Percentiles rank a stretch among this genome's conserved stretches.
These are phyloP conservation scores for Hoplodrina blanda DNA, from an alignment of 2,888 invertebrate genomes.

Conservation along the genomic window DNA sequence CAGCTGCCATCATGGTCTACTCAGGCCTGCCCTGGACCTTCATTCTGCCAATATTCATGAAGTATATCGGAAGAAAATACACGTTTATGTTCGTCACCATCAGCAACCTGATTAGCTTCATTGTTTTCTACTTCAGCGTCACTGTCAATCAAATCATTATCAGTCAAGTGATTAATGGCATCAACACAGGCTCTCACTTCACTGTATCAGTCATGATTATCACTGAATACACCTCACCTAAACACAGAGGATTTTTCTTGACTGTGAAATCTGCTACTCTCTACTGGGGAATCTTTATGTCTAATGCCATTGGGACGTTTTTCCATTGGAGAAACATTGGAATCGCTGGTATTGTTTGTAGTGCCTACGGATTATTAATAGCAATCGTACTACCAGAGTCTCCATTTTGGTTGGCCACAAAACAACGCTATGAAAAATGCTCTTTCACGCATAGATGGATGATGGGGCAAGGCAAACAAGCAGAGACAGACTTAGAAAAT, in stretches of 20 bases:
- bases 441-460: constrained; percentile 57
- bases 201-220: constrained; percentile 50
- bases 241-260: constrained; percentile 62
- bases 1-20: constrained; percentile 57
- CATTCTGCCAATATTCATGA: constrained; percentile 49
- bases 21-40: constrained; percentile 51
- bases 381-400: constrained; percentile 69
- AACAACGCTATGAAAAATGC: constrained; percentile 43
- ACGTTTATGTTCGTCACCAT: constrained; percentile 42
- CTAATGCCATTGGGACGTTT: constrained; percentile 71
- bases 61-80: constrained; percentile 49
- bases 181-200: constrained; percentile 39
- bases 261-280: constrained; percentile 64
- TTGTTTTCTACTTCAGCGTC: constrained; percentile 56
- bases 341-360: constrained; percentile 57
- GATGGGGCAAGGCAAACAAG: constrained; percentile 52
- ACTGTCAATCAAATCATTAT: constrained; percentile 63
- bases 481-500: constrained; percentile 54
- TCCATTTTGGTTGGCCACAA: constrained; percentile 65
- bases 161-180: constrained; percentile 45
- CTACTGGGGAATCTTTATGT: constrained; percentile 53
- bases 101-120: constrained; percentile 44
- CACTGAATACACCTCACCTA: constrained; percentile 48
- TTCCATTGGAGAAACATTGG: constrained; percentile 69
- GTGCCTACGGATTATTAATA: constrained; percentile 53